Base-by-base conservation (phyloP, 2,797 vertebrate genomes). In the Diceros bicornis region DNA sequence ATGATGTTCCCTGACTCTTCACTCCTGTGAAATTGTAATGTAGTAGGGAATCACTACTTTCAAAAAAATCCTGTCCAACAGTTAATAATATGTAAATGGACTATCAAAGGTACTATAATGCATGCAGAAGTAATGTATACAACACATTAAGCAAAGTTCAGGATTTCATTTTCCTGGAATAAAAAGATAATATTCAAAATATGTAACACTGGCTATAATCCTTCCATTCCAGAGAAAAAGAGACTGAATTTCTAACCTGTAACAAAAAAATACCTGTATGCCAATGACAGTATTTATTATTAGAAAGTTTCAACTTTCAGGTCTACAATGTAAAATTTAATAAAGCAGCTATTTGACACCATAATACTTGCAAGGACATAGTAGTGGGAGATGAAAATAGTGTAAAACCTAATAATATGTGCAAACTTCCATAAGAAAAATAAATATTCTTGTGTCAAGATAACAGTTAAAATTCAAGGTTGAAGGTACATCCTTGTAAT, bases 361-460 rank as follows among this genome's bases (percentile, higher is more conserved):
- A 94, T 97, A 95, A 93, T 89, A 92, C 47, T 96, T 95, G n/a
- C 95, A 98, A 97, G 95, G 97, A 97, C 93, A 92, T 25, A 92
- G 87, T 68, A 93, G 29, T 71, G 59, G 37, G 85, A 95, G 68
- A 97, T 89, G 47, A 74, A 95, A 97, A 97, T 75, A 71, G 55
- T 62, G 44, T 79, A 94, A 97, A 89, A 96, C 32, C 41, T 97
- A 97, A 97, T 97, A 97, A 95, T 25, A 89, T 88, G 62, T 92
- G 72, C 68, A 87, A 95, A 97, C 74, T 95, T 98, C 93, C 82
- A 78, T 85, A 97, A 87, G 95, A 95, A 97, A 95, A 97, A 96
- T 93, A 96, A 92, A 97, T 94, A 98, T 97, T 96, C 94, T 90
- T 83, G 62, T 94, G 62, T 96, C 93, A 97, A 95, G 27, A 87